Conservation (phyloP, 2,797 vertebrate genomes). For the Parambassis ranga region DNA sequence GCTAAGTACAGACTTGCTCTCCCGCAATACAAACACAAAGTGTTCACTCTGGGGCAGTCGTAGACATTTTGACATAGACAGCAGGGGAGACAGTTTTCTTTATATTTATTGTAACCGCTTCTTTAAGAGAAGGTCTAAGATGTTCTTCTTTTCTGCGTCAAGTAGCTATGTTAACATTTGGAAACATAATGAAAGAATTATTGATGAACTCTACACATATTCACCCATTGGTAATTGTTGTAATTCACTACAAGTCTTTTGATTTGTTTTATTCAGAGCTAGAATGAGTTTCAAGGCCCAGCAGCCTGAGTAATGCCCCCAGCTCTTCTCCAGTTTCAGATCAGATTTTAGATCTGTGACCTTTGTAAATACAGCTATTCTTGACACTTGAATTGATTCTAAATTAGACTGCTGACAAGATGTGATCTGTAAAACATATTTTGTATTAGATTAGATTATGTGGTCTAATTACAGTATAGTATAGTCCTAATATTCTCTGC, state of each 20-base stretch:
- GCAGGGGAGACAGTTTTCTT: constrained; percentile 53
- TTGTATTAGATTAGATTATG: neutral
- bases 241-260: neutral
- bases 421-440: constrained; percentile 1
- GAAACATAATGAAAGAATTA: constrained; percentile 17
- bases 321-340: constrained; percentile 53
- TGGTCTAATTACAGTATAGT: neutral
- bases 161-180: constrained; percentile 45
- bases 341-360: constrained; percentile 49
- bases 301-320: constrained; percentile 41
- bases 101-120: constrained; percentile 46
- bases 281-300: constrained; percentile 26
- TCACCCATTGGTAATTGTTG: too few relatives aligned
- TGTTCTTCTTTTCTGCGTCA: constrained; percentile 27
- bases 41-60: constrained; percentile 58
- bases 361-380: constrained; percentile 60
- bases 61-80: constrained; percentile 60
- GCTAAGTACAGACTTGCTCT: constrained; percentile 76
- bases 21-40: constrained; percentile 72
- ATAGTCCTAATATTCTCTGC: neutral
- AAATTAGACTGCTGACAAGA: constrained; percentile 23
- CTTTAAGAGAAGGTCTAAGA: constrained; percentile 30
- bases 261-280: constrained; percentile 13
- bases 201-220: too few relatives aligned
- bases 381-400: constrained; percentile 55